Percentiles rank a stretch among this genome's conserved stretches.
Evolutionary conservation across 2,113 vertebrate genomes (phyloP).

Genomic region (Solea solea): DNA sequence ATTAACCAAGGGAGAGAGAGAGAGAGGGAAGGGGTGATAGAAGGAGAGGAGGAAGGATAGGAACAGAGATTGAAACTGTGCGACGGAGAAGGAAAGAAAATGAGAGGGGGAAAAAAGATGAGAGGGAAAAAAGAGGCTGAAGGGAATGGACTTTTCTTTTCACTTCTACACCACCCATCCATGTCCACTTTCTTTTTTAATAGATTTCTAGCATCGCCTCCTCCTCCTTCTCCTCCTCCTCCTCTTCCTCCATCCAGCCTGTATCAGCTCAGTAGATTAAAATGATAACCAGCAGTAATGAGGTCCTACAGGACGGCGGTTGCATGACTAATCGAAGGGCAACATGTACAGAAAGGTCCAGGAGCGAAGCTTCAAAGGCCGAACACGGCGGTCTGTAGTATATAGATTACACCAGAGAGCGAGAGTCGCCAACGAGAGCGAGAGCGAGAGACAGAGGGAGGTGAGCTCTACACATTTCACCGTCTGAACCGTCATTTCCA

Average conservation of each 20-base stretch:
- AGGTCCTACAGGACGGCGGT: slow-evolving; percentile 71
- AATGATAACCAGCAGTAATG: slow-evolving; percentile 76
- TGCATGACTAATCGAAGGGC: slow-evolving; percentile 71
- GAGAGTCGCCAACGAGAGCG: slow-evolving; percentile 1
- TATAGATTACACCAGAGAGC: slow-evolving; percentile 35
- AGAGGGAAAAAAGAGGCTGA: slow-evolving; percentile 15
- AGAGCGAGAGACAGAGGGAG: background rate
- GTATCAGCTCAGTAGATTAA: slow-evolving; percentile 65
- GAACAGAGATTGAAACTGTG: background rate
- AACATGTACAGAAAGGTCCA: slow-evolving; percentile 49
- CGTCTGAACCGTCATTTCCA: slow-evolving; percentile 28
- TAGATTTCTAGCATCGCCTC: slow-evolving; percentile 61
- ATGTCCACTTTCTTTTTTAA: slow-evolving; percentile 66
- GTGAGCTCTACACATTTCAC: slow-evolving; percentile 16
- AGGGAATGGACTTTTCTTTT: slow-evolving; percentile 34
- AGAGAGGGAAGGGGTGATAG: background rate
- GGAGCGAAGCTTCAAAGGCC: slow-evolving; percentile 34
- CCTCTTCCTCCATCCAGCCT: slow-evolving; percentile 41
- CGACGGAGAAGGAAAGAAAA: background rate
- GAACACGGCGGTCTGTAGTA: slow-evolving; percentile 10
- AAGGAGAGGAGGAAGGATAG: background rate
- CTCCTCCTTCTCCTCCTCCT: slow-evolving; percentile 40
- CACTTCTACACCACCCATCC: slow-evolving; percentile 58
- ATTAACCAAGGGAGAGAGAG: background rate
- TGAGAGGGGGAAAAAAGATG: slow-evolving; percentile 15